Conservation (phyloP, 1,140 invertebrate genomes). For the Cyclina sinensis region DNA sequence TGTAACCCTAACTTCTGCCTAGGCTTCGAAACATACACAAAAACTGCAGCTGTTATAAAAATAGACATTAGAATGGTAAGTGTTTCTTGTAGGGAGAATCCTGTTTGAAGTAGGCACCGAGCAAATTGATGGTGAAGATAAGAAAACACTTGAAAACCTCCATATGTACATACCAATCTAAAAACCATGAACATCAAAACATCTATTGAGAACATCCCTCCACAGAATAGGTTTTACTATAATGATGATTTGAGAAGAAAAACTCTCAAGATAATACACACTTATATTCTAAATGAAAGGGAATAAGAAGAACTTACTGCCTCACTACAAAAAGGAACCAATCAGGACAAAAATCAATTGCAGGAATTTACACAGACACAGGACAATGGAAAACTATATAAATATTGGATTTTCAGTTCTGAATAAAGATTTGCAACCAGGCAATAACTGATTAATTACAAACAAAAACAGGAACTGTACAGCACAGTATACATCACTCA, state of each 20-base stretch:
- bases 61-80: slow-evolving; percentile 53
- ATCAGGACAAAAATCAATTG: too few species aligned
- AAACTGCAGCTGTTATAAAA: slow-evolving; percentile 50
- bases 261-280: not conserved
- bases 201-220: not conserved
- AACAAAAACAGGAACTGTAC: too few species aligned
- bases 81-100: slow-evolving; percentile 47
- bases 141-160: slow-evolving; percentile 55
- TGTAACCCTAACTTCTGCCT: not conserved
- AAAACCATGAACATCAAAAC: slow-evolving; percentile 52
- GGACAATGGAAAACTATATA: too few species aligned
- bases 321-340: too few species aligned
- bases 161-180: slow-evolving; percentile 61
- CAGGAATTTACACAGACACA: too few species aligned
- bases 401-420: too few species aligned
- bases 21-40: slow-evolving; percentile 55
- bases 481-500: not conserved
- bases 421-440: too few species aligned
- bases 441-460: too few species aligned
- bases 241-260: slow-evolving; percentile 3
- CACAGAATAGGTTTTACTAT: slow-evolving; percentile 1
- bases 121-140: slow-evolving; percentile 61
- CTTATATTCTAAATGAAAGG: too few species aligned
- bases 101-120: slow-evolving; percentile 59
- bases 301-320: too few species aligned